Conservation (phyloP, 2,797 vertebrate species). For the Arremon aurantiirostris region DNA sequence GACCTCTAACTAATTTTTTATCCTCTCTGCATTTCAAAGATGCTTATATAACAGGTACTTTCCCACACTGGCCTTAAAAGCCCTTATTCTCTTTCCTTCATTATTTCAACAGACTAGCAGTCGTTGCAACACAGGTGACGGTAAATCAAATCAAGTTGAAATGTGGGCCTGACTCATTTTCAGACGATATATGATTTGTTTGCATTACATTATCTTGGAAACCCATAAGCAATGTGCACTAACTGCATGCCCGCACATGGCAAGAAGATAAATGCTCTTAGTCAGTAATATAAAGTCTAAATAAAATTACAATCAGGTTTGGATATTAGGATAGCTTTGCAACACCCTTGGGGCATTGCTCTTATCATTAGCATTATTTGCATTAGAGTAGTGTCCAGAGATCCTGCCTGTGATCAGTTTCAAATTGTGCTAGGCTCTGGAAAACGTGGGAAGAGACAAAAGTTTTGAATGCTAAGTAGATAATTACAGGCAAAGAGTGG, state of each 20-base stretch:
- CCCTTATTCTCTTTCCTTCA: neutral
- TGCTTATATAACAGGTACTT: conserved; percentile 37
- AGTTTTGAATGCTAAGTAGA: conserved; percentile 35
- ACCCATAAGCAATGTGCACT: conserved; percentile 22
- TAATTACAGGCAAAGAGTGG: conserved; percentile 46
- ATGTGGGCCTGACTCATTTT: conserved; percentile 37
- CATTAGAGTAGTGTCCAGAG: conserved; percentile 51
- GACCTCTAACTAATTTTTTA: neutral
- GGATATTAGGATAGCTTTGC: conserved; percentile 49
- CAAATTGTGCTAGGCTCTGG: conserved; percentile 18
- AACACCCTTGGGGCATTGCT: conserved; percentile 28
- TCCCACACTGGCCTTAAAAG: conserved; percentile 43
- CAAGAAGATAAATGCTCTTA: conserved; percentile 46
- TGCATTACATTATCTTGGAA: conserved; percentile 65
- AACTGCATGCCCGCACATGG: conserved; percentile 46
- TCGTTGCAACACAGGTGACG: conserved; percentile 48
- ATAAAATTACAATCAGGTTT: conserved; percentile 52
- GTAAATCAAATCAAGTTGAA: conserved; percentile 48
- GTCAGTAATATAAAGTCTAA: conserved; percentile 55
- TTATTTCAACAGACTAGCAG: conserved; percentile 57
- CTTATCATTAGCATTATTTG: conserved; percentile 51
- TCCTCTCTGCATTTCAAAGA: conserved; percentile 22
- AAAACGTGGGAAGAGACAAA: conserved; percentile 54
- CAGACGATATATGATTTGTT: conserved; percentile 62
- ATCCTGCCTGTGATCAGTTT: conserved; percentile 29